Evolutionary conservation across 2,888 invertebrate genomes (phyloP).

Genomic region (Eristalis pertinax): DNA sequence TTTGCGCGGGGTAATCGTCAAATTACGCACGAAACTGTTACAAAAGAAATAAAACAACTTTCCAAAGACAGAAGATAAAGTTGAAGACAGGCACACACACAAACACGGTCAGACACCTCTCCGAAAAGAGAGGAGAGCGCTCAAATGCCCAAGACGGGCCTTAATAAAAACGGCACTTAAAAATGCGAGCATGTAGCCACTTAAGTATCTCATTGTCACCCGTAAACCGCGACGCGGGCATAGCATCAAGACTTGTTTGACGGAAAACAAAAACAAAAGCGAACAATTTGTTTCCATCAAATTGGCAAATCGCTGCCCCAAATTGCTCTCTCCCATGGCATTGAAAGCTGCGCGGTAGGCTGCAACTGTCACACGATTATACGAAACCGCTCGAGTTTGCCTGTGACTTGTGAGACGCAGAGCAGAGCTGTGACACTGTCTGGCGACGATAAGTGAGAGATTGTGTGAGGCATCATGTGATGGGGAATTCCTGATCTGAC

Average conservation of each 20-base stretch:
- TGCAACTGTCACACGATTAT: constrained; percentile 2
- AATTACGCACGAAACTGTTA: constrained; percentile 39
- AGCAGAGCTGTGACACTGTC: background rate
- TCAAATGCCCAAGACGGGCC: constrained; percentile 11
- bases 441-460: background rate
- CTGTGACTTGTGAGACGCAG: background rate
- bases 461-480: background rate
- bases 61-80: constrained; percentile 43
- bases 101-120: background rate
- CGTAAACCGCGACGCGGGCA: constrained; percentile 21
- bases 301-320: constrained; percentile 59
- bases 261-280: background rate
- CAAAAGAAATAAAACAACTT: constrained; percentile 45
- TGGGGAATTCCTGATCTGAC: background rate
- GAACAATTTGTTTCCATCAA: constrained; percentile 35
- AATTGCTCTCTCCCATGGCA: constrained; percentile 64
- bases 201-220: constrained; percentile 52
- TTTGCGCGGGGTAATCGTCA: constrained; percentile 17
- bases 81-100: background rate
- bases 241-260: constrained; percentile 62
- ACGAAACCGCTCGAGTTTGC: constrained; percentile 40
- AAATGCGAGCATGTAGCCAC: constrained; percentile 41
- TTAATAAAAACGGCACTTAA: constrained; percentile 50
- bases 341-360: constrained; percentile 21
- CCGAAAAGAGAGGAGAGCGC: background rate